Percentiles rank a stretch among this genome's conserved stretches.
phyloP scores from a whole-genome alignment of 2,888 invertebrate genomes.

The Drosophila mimetica region DNA sequence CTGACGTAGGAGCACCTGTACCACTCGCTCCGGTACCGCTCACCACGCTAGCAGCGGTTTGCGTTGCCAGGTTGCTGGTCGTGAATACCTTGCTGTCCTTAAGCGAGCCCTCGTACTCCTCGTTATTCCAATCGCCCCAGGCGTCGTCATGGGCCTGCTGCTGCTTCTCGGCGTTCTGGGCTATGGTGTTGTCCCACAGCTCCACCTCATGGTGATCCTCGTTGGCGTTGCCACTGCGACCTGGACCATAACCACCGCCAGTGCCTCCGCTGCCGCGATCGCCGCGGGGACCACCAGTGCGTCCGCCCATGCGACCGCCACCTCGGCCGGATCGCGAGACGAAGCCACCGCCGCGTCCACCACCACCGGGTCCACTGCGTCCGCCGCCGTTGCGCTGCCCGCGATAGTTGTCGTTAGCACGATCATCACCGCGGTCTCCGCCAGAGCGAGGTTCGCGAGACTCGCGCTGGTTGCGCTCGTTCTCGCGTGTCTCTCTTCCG shows the following conservation, averaged over 20 bases:
- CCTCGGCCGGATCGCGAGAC: conserved; percentile 63
- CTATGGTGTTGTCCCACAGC: conserved; percentile 86
- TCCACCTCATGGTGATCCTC: conserved; percentile 85
- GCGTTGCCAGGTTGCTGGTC: conserved; percentile 86
- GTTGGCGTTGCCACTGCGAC: conserved; percentile 80
- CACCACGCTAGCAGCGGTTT: conserved; percentile 79
- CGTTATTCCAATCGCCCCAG: conserved; percentile 93
- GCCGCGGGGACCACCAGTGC: conserved; percentile 83
- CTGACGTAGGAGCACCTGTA: conserved; percentile 27
- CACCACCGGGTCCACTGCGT: conserved; percentile 54
- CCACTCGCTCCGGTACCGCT: conserved; percentile 62
- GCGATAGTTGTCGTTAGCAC: conserved; percentile 71
- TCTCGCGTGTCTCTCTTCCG: conserved; percentile 88
- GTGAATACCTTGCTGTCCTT: conserved; percentile 97
- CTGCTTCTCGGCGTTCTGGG: conserved; percentile 83
- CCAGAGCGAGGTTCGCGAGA: conserved; percentile 81
- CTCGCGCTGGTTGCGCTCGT: conserved; percentile 86
- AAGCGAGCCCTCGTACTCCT: conserved; percentile 97
- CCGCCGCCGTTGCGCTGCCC: conserved; percentile 70
- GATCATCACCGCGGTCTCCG: conserved; percentile 81
- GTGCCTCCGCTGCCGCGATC: conserved; percentile 84
- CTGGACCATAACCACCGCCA: conserved; percentile 79
- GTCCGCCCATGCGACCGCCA: conserved; percentile 83
- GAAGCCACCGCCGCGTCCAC: conserved; percentile 70
- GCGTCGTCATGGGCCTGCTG: conserved; percentile 84